phyloP scores from a whole-genome alignment of 2,797 vertebrate species.

The Sebastes iracundus region DNA sequence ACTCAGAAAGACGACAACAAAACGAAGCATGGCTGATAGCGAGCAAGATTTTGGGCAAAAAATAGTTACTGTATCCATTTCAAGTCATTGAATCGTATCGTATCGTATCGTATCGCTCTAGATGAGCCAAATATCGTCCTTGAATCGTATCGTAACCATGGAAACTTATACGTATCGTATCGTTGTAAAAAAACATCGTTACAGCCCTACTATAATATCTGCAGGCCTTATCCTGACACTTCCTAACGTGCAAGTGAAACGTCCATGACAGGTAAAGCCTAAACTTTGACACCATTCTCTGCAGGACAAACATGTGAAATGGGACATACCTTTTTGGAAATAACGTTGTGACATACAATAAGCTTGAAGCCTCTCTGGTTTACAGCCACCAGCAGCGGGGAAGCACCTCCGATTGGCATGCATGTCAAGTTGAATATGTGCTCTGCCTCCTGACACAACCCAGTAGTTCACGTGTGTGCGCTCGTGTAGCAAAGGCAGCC shows the following conservation, averaged over 20 bases:
- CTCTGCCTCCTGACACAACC: conserved; percentile 25
- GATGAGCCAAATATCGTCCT: too few relatives aligned
- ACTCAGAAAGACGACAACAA: too few relatives aligned
- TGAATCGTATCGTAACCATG: too few relatives aligned
- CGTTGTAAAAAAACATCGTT: too few relatives aligned
- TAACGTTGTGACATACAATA: neutral
- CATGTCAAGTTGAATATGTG: conserved; percentile 57
- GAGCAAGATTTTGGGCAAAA: too few relatives aligned
- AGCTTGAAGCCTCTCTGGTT: conserved; percentile 9
- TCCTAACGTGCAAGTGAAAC: conserved; percentile 1
- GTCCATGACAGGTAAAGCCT: neutral
- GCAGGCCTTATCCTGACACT: conserved; percentile 7
- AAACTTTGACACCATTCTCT: conserved; percentile 10
- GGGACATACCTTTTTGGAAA: neutral
- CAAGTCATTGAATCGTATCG: too few relatives aligned
- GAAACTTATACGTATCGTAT: too few relatives aligned
- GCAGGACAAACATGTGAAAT: conserved; percentile 2
- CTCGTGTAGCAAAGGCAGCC: neutral
- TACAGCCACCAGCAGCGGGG: conserved; percentile 31
- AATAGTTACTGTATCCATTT: too few relatives aligned
- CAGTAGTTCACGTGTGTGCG: neutral
- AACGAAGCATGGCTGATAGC: too few relatives aligned
- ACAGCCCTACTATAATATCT: neutral
- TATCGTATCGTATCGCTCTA: too few relatives aligned
- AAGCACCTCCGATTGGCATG: conserved; percentile 23